Percentiles rank a stretch among this genome's conserved stretches.
Evolutionary conservation across 2,888 invertebrate species (phyloP).

Genomic region (Phortica magna): DNA sequence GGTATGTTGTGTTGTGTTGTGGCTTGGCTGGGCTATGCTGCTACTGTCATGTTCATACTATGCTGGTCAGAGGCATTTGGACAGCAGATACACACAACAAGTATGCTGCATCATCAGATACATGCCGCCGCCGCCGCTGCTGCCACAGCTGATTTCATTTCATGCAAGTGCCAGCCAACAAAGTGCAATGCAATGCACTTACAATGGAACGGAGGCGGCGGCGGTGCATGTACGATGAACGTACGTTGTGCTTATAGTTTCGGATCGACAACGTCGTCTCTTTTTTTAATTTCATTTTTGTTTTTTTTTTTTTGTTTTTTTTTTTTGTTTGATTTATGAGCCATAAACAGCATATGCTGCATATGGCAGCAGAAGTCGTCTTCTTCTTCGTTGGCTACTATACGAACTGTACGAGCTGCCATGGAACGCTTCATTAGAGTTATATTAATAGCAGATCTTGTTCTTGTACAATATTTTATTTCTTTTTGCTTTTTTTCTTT

Average conservation of each 20-base stretch:
- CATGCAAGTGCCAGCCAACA: background rate
- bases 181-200: constrained; percentile 10
- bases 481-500: background rate
- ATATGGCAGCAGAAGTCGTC: constrained; percentile 22
- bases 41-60: too few relatives aligned
- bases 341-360: constrained; percentile 29
- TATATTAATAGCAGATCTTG: constrained; percentile 20
- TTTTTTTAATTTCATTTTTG: background rate
- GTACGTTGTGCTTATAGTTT: background rate
- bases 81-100: background rate
- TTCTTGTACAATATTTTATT: background rate
- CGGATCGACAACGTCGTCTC: background rate
- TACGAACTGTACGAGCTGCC: background rate
- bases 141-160: constrained; percentile 29
- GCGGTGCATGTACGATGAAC: background rate
- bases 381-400: too few relatives aligned
- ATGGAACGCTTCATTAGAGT: constrained; percentile 27
- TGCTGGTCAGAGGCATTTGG: background rate
- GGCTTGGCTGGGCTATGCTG: too few relatives aligned
- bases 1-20: too few relatives aligned
- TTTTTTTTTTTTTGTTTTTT: background rate
- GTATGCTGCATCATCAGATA: constrained; percentile 1
- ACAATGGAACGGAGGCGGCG: background rate
- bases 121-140: background rate
- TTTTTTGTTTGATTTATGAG: constrained; percentile 25